Conservation (phyloP, 2,113 vertebrate genomes). For the Orientallactaga bullata region DNA sequence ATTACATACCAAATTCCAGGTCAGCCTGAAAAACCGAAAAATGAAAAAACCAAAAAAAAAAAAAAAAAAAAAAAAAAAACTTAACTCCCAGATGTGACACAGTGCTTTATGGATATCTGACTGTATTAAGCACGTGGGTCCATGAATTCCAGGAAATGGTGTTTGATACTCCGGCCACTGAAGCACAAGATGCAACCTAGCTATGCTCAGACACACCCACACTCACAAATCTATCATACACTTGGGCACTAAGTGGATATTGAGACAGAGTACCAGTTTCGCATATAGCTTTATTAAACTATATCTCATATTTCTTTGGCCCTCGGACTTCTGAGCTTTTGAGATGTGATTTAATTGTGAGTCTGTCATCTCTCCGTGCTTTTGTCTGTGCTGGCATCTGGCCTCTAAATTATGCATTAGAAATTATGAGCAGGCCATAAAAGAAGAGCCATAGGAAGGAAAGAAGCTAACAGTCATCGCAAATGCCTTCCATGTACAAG, state of each 20-base stretch:
- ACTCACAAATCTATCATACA: background rate
- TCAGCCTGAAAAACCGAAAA: too few species aligned
- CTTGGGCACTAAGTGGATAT: background rate
- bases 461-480: background rate
- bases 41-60: too few species aligned
- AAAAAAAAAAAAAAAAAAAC: too few species aligned
- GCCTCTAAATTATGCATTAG: conserved; percentile 70
- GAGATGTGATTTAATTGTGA: conserved; percentile 57
- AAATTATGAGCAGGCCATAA: conserved; percentile 48
- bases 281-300: background rate
- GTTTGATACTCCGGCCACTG: background rate
- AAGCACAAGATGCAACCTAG: background rate
- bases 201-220: background rate
- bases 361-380: conserved; percentile 47
- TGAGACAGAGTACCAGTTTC: background rate
- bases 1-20: too few species aligned
- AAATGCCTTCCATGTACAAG: conserved; percentile 16
- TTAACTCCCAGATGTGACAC: background rate
- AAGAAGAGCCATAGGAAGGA: conserved; percentile 32
- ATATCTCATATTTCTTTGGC: conserved; percentile 6
- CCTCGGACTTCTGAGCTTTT: background rate
- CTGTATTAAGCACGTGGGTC: background rate
- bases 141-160: background rate
- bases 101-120: background rate
- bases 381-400: conserved; percentile 61